Conservation (phyloP, 2,113 vertebrate genomes). For the Microtus ochrogaster region DNA sequence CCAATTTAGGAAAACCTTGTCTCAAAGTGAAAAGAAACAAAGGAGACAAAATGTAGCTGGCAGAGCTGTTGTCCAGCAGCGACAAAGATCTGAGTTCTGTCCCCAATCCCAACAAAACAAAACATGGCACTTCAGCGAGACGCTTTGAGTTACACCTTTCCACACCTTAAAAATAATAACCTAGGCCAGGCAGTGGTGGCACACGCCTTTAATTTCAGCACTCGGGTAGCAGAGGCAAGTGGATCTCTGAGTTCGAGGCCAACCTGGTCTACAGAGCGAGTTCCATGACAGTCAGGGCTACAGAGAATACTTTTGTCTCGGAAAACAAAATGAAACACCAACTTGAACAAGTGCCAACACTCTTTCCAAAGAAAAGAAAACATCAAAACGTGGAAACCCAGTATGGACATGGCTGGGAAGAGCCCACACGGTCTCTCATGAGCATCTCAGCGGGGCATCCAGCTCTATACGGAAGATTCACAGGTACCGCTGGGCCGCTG, state of each 20-base stretch:
- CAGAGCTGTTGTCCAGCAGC: neutral
- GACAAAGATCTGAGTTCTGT: neutral
- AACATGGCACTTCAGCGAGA: neutral
- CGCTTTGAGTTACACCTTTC: no score
- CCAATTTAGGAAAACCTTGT: neutral
- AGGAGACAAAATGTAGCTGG: neutral
- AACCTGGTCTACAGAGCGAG: neutral
- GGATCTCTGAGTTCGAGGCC: neutral
- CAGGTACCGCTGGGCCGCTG: rapidly evolving
- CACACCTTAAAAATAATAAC: neutral
- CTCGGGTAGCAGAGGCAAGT: neutral
- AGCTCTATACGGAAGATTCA: neutral
- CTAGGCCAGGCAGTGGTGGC: neutral
- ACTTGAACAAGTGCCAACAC: neutral
- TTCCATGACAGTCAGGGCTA: neutral
- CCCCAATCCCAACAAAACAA: neutral
- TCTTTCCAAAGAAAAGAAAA: neutral
- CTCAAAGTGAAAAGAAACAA: neutral
- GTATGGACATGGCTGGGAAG: rapidly evolving
- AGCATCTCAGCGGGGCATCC: neutral
- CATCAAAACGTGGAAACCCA: rapidly evolving
- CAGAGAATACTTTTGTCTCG: neutral
- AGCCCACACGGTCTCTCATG: rapidly evolving
- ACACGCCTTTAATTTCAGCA: neutral
- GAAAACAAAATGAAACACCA: neutral